Percentiles rank a stretch among this genome's conserved stretches.
Evolutionary conservation across 2,113 vertebrate species (phyloP).

Genomic region (Psettodes erumei): DNA sequence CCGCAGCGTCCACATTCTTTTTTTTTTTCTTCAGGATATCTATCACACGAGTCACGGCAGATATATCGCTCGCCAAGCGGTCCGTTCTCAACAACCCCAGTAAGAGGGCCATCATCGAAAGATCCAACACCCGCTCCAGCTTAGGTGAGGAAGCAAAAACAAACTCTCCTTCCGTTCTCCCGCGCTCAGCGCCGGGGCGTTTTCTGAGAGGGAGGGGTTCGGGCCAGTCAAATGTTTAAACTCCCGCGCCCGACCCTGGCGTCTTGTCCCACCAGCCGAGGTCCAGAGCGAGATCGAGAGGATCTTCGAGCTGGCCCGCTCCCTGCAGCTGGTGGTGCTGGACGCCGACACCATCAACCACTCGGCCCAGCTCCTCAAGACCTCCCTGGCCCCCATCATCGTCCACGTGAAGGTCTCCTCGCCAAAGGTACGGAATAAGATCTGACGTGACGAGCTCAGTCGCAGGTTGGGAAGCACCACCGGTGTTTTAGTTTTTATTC

Average conservation of each 20-base stretch:
- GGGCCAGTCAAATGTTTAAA: no score
- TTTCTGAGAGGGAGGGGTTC: no score
- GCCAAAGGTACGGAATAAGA: constrained; percentile 91
- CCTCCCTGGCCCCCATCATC: constrained; percentile 94
- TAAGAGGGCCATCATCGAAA: constrained; percentile 95
- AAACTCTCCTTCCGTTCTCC: fast-evolving
- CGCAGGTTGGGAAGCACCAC: no score
- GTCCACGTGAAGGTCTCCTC: constrained; percentile 98
- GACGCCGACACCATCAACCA: constrained; percentile 98
- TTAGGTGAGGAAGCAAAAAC: constrained; percentile 85
- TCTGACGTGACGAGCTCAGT: no score
- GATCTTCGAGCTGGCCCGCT: constrained; percentile 96
- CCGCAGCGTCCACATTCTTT: no score
- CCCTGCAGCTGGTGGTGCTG: constrained; percentile 93
- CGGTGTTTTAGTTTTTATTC: no score
- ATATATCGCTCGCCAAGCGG: constrained; percentile 95
- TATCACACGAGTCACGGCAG: constrained; percentile 94
- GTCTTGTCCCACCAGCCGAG: constrained; percentile 84
- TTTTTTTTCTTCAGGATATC: constrained; percentile 86
- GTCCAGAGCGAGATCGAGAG: constrained; percentile 97
- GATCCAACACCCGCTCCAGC: constrained; percentile 96
- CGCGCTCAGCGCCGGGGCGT: no score
- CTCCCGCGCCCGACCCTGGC: no score
- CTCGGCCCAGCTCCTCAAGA: constrained; percentile 94
- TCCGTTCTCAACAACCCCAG: constrained; percentile 98